A percentile compares a stretch with the other conserved stretches of the same genome.
Conservation (phyloP, 2,113 vertebrate genomes). For the Willisornis vidua region DNA sequence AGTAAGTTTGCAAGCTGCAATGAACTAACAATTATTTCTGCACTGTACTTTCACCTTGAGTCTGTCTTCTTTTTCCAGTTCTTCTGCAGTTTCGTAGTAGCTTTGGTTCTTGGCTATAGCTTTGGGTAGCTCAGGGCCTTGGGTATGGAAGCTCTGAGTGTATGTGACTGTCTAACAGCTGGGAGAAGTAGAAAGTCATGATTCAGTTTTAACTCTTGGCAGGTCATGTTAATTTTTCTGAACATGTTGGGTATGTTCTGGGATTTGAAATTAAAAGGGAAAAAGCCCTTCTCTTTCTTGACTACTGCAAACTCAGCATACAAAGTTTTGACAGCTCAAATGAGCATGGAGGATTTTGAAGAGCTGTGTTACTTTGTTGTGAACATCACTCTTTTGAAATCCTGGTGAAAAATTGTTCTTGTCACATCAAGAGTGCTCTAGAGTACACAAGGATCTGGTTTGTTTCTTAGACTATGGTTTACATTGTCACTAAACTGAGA, state of each 20-base stretch:
- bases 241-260: neutral
- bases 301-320: neutral
- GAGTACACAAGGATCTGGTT: neutral
- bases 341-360: neutral
- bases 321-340: neutral
- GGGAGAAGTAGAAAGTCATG: neutral
- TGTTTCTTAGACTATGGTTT: neutral
- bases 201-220: slow-evolving; percentile 18
- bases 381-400: neutral
- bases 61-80: neutral
- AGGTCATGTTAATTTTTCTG: neutral
- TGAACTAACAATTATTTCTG: neutral
- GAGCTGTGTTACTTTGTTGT: neutral
- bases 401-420: neutral
- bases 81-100: neutral
- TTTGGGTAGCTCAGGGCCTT: neutral
- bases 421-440: neutral
- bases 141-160: neutral
- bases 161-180: neutral
- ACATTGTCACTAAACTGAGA: neutral
- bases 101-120: neutral
- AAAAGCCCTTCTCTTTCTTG: neutral
- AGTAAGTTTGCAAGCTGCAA: neutral
- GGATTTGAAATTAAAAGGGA: neutral
- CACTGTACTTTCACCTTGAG: neutral